phyloP scores from a whole-genome alignment of 1,140 invertebrate genomes.

The Caenorhabditis latens region DNA sequence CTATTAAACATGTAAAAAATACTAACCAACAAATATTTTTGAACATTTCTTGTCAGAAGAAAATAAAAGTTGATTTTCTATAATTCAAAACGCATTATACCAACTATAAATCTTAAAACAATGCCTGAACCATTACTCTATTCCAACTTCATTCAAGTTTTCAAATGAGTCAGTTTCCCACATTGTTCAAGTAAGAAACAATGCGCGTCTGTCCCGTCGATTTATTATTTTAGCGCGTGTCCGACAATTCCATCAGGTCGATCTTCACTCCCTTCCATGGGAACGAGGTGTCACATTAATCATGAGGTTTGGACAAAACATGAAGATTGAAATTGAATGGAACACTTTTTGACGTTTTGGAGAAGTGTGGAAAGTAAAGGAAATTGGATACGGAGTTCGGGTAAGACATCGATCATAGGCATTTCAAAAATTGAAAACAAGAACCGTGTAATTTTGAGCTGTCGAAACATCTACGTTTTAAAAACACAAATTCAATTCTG shows the following conservation, averaged over 20 bases:
- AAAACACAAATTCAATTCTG: too few relatives aligned
- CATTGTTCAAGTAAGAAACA: slow-evolving; percentile 35
- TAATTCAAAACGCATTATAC: too few relatives aligned
- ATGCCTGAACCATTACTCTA: too few relatives aligned
- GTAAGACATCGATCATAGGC: too few relatives aligned
- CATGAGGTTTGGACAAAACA: slow-evolving; percentile 33
- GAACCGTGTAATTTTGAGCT: too few relatives aligned
- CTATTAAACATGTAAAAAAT: too few relatives aligned
- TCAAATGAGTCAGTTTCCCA: slow-evolving; percentile 47
- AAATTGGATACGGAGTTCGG: too few relatives aligned
- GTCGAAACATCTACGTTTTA: too few relatives aligned
- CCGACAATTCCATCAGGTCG: not conserved
- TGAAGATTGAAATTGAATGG: not conserved
- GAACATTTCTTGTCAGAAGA: too few relatives aligned
- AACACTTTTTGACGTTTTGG: slow-evolving; percentile 2
- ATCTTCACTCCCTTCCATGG: slow-evolving; percentile 23
- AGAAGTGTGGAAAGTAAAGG: not conserved
- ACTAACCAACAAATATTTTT: too few relatives aligned
- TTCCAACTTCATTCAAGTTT: not conserved
- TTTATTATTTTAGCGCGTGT: slow-evolving; percentile 54
- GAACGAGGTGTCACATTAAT: slow-evolving; percentile 29
- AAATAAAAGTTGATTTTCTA: too few relatives aligned
- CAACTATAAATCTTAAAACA: too few relatives aligned
- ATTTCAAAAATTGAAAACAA: not conserved
- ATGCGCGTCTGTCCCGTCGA: not conserved